Percentiles rank a stretch among this genome's conserved stretches.
Conservation (phyloP, 2,797 vertebrate genomes). For the Simalia tracyae region DNA sequence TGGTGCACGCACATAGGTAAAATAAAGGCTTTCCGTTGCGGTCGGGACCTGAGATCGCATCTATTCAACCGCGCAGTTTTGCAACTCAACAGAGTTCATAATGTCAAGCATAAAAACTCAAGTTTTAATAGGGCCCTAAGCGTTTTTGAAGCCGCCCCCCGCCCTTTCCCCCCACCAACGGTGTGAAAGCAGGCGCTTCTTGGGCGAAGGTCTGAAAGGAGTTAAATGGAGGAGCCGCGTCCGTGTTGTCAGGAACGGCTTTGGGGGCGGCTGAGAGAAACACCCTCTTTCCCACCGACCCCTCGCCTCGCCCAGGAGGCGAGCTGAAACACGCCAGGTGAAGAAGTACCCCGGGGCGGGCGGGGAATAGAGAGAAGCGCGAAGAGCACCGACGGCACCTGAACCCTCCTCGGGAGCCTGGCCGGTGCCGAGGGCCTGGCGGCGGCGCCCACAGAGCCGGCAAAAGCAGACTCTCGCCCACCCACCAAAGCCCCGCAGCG, state of each 20-base stretch:
- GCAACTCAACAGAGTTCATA: neutral
- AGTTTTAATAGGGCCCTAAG: neutral
- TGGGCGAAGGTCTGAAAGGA: neutral
- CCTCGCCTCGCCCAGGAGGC: neutral
- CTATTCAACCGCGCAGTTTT: neutral
- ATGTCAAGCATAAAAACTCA: neutral
- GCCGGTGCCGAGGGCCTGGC: neutral
- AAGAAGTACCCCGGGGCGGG: neutral
- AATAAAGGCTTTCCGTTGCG: neutral
- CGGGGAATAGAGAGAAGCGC: accelerated
- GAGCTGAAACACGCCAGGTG: no score
- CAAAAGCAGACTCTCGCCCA: neutral
- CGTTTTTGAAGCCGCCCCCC: neutral
- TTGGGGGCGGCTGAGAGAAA: neutral
- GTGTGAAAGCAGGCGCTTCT: neutral
- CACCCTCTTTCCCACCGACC: neutral
- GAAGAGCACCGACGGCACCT: neutral
- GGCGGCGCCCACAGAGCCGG: neutral
- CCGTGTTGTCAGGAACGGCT: neutral
- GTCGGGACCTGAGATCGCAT: neutral
- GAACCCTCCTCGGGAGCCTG: conserved; percentile 10
- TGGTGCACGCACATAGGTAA: neutral
- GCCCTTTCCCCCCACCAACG: neutral
- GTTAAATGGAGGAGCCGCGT: neutral
- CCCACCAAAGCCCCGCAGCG: neutral